phyloP scores from a whole-genome alignment of 2,113 vertebrate genomes.

The Callorhinus ursinus region DNA sequence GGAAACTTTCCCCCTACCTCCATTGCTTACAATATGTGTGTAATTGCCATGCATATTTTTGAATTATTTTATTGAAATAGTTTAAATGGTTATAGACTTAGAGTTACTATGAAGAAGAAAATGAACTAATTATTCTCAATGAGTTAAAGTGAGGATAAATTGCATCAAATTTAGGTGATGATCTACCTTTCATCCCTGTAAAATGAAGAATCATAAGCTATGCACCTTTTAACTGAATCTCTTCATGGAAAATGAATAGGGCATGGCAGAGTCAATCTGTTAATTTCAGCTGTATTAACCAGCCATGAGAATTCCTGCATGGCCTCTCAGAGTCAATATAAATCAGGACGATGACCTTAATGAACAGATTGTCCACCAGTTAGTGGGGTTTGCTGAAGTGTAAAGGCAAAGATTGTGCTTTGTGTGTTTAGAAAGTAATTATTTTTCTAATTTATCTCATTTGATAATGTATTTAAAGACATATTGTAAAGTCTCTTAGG shows the following conservation, averaged over 20 bases:
- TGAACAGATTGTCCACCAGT: conserved; percentile 59
- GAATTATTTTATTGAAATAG: conserved; percentile 67
- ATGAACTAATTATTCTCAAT: conserved; percentile 74
- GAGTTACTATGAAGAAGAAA: conserved; percentile 68
- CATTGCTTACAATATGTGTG: conserved; percentile 12
- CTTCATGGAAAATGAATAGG: conserved; percentile 78
- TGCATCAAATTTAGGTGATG: conserved; percentile 74
- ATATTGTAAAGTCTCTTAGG: neutral
- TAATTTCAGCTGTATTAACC: conserved; percentile 77
- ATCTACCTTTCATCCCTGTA: conserved; percentile 74
- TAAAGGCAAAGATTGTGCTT: conserved; percentile 53
- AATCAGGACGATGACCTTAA: conserved; percentile 63
- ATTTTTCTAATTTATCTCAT: conserved; percentile 43
- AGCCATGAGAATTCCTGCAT: conserved; percentile 38
- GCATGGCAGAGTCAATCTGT: conserved; percentile 78
- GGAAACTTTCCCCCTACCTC: neutral
- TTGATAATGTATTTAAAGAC: conserved; percentile 57
- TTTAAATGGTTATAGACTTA: conserved; percentile 65
- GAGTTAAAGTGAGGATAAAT: conserved; percentile 74
- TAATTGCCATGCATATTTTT: conserved; percentile 57
- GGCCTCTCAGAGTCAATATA: conserved; percentile 55
- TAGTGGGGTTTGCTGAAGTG: conserved; percentile 46
- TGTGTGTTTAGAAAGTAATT: conserved; percentile 61
- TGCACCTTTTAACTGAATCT: conserved; percentile 71
- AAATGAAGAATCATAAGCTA: conserved; percentile 76